Evolutionary conservation across 2,888 invertebrate species (phyloP), one percentile per base, ranked within the genome.

Genomic region (Proisotoma minuta): DNA sequence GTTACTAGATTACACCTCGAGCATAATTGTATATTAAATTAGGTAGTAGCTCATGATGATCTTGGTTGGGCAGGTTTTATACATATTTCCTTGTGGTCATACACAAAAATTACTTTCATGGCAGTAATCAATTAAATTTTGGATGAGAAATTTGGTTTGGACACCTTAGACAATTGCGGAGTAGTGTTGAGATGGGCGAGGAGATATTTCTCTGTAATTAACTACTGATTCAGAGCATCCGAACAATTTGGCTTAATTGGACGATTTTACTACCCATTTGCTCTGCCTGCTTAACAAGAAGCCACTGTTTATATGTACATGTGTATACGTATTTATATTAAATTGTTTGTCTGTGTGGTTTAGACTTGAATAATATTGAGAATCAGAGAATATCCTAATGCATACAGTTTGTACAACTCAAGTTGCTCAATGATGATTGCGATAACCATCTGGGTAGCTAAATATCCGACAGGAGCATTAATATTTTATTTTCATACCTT

Each of bases 401-500:
- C n/a, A n/a, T n/a, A n/a, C n/a, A n/a, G n/a, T n/a, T n/a, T n/a
- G n/a, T n/a, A n/a, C n/a, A n/a, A n/a, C n/a, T n/a, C n/a, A n/a
- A n/a, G n/a, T 20, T 49, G 34, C 34, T 34, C 34, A 10, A 10
- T 26, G 15, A 4, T 54, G 53, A 29, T 18, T 47, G 39, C 24
- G 56, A 56, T 56, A 56, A 27, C 26, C 43, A 56, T 56, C 56
- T 56, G 47, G 23, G 26, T 20, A 56, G 27, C 56, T 39, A 18
- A 47, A 47, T 56, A 54, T 54, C 54, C 54, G 54, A 54, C 54
- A 54, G 34, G 39, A 54, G 54, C 54, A 34, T 39, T 28, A 34
- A 39, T 54, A 54, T 54, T 54, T 54, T 54, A 54, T 39, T 39
- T 54, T 56, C 56, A 56, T 56, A 56, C 43, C 54, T 54, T 56